phyloP scores from a whole-genome alignment of 1,140 invertebrate genomes.

The Drosophila repletoides region DNA sequence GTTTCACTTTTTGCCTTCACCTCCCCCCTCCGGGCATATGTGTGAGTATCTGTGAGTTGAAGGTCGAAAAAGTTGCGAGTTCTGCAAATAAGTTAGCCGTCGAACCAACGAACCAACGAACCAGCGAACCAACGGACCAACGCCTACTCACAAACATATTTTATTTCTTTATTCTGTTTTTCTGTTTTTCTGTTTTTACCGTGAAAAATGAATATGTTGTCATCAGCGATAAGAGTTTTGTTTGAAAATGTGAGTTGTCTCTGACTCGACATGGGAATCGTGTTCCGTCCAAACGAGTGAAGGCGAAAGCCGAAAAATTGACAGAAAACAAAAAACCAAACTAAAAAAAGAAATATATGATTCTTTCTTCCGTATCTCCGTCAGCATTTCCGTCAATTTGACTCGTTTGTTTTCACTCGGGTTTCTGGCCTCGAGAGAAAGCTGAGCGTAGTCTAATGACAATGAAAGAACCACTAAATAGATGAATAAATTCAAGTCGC shows the following conservation, averaged over 20 bases:
- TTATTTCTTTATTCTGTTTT: no score
- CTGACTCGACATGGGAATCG: not conserved
- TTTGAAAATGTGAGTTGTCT: slow-evolving; percentile 23
- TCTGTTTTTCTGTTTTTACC: no score
- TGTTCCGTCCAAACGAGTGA: slow-evolving; percentile 8
- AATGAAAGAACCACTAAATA: slow-evolving; percentile 14
- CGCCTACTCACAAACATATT: slow-evolving; percentile 12
- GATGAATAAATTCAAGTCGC: no score
- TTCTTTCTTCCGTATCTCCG: slow-evolving; percentile 24
- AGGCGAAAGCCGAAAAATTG: slow-evolving; percentile 34
- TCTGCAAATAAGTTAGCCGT: slow-evolving; percentile 5
- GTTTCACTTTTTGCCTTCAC: not conserved
- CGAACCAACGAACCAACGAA: no score
- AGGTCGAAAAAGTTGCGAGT: not conserved
- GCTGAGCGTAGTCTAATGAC: slow-evolving; percentile 8
- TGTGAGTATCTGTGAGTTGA: not conserved
- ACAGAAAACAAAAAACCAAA: not conserved
- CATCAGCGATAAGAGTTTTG: slow-evolving; percentile 45
- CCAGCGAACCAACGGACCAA: no score
- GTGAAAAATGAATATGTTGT: slow-evolving; percentile 20
- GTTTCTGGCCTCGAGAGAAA: slow-evolving; percentile 21
- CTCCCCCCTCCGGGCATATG: not conserved
- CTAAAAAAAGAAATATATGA: slow-evolving; percentile 5
- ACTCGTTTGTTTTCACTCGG: not conserved
- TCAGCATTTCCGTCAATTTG: slow-evolving; percentile 12